Conservation (phyloP, 1,140 invertebrate species). For the Agrypnia vestita region DNA sequence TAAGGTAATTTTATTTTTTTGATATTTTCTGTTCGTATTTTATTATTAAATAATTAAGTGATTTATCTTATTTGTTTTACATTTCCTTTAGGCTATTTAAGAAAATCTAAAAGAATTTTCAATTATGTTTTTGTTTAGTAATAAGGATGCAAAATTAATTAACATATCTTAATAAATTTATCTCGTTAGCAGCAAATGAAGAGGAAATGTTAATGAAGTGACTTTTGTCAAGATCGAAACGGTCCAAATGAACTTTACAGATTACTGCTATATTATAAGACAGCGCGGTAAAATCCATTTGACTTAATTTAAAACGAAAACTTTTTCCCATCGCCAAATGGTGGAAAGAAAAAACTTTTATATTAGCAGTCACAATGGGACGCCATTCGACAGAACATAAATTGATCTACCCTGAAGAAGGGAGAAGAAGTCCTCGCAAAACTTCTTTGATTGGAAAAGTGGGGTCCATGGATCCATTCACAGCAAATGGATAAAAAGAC, state of each 20-base stretch:
- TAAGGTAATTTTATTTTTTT: no score
- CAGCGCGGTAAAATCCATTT: conserved; percentile 50
- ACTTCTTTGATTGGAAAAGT: conserved; percentile 60
- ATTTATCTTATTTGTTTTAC: neutral
- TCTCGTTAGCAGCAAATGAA: no score
- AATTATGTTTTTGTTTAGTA: neutral
- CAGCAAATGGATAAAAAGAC: conserved; percentile 53
- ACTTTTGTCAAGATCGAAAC: conserved; percentile 18
- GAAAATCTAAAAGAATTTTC: no score
- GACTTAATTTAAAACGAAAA: conserved; percentile 57
- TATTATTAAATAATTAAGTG: no score
- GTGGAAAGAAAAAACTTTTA: conserved; percentile 57
- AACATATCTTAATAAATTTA: neutral
- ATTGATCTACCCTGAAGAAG: conserved; percentile 55
- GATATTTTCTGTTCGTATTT: no score
- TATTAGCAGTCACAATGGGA: conserved; percentile 59
- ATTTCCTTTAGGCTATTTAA: neutral
- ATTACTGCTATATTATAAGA: conserved; percentile 13
- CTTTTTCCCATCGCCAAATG: conserved; percentile 46
- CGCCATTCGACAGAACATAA: conserved; percentile 54
- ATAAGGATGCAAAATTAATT: neutral
- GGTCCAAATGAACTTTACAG: conserved; percentile 39
- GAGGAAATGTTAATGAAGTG: conserved; percentile 15
- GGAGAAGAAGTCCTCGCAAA: conserved; percentile 41
- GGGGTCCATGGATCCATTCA: conserved; percentile 56